Evolutionary conservation across 2,113 vertebrate species (phyloP).

Genomic region (Poeciliopsis occidentalis): DNA sequence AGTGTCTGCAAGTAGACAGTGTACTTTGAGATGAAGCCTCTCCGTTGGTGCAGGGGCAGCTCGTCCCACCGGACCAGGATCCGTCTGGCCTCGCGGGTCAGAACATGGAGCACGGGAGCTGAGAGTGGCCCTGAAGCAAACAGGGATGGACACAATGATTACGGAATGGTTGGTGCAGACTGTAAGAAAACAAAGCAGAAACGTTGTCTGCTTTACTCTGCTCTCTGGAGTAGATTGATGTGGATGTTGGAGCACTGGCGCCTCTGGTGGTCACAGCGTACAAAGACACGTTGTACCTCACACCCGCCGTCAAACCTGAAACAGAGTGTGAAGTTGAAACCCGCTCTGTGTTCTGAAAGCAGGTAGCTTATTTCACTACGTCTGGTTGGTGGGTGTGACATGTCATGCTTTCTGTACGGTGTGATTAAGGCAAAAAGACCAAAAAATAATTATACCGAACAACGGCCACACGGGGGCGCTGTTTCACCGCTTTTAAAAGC

Average conservation of each 20-base stretch:
- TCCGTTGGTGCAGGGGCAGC: conserved; percentile 53
- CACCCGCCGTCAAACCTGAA: conserved; percentile 70
- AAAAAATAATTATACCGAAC: not conserved
- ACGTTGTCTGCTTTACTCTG: conserved; percentile 56
- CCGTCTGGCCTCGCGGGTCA: conserved; percentile 11
- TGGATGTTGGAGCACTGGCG: conserved; percentile 65
- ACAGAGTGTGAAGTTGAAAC: conserved; percentile 12
- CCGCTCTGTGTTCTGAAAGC: not conserved
- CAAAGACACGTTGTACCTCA: conserved; percentile 74
- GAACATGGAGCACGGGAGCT: conserved; percentile 56
- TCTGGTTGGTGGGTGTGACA: not conserved
- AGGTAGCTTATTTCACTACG: not conserved
- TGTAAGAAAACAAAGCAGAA: not conserved
- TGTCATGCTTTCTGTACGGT: not conserved
- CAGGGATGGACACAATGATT: not conserved
- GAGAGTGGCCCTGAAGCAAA: conserved; percentile 63
- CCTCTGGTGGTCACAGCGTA: conserved; percentile 71
- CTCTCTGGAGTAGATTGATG: conserved; percentile 68
- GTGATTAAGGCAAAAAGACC: not conserved
- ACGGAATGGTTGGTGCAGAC: not conserved
- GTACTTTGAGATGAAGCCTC: conserved; percentile 76
- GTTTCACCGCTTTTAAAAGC: not conserved
- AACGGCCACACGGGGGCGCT: conserved; percentile 43
- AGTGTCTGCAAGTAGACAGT: conserved; percentile 60
- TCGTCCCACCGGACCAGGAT: conserved; percentile 72